These are phyloP conservation scores for Ceryle rudis DNA, from an alignment of 2,797 vertebrate genomes.

Conservation along the genomic window DNA sequence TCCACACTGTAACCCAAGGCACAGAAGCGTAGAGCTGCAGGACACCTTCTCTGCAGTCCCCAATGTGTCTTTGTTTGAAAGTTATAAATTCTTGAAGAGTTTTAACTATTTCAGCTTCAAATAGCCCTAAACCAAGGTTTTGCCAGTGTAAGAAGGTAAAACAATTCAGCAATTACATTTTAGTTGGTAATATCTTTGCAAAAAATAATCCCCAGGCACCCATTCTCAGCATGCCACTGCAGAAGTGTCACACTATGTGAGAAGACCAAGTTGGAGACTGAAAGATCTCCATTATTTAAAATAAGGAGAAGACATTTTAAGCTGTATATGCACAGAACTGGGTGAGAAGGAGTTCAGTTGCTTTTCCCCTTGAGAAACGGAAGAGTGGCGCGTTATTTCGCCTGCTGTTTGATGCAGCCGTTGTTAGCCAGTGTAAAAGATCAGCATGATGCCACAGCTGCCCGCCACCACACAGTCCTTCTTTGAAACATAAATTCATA, in stretches of 20 bases:
- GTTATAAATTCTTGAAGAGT: not conserved
- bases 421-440: slow-evolving; percentile 5
- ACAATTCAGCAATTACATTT: not conserved
- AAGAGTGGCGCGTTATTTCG: not conserved
- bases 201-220: not conserved
- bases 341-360: not conserved
- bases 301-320: not conserved
- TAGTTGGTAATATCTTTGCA: not conserved
- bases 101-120: not conserved
- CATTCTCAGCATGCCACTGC: not conserved
- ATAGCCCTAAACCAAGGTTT: not conserved
- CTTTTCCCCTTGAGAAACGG: not conserved
- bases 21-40: not conserved
- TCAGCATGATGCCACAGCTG: slow-evolving; percentile 54
- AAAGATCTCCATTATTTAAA: not conserved
- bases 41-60: not conserved
- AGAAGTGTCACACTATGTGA: rapidly evolving
- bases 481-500: slow-evolving; percentile 14
- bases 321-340: not conserved
- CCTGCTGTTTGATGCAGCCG: not conserved
- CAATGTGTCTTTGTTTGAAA: not conserved
- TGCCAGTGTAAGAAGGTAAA: not conserved
- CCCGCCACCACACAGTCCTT: slow-evolving; percentile 27
- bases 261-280: not conserved
- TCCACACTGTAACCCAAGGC: not conserved